A percentile compares a stretch with the other conserved stretches of the same genome.
These are phyloP conservation scores for Sceloporus tristichus DNA, from an alignment of 2,113 vertebrate genomes.

Conservation along the genomic window DNA sequence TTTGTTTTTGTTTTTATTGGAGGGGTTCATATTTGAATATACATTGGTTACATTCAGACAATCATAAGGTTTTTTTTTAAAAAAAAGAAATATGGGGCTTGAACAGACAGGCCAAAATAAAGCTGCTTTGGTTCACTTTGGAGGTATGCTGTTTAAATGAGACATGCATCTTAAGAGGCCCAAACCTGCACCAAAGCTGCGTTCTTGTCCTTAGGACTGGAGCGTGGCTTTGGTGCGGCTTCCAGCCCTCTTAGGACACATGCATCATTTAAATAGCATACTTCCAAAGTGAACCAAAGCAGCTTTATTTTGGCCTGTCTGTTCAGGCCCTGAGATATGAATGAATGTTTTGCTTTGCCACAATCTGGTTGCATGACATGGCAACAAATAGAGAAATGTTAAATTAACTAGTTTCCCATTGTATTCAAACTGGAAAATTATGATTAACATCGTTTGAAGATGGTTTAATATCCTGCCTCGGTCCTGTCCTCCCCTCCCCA, in stretches of 20 bases:
- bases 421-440: not conserved
- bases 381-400: not conserved
- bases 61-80: not conserved
- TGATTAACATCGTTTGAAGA: not conserved
- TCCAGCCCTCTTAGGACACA: no score
- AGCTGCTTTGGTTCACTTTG: no score
- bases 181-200: no score
- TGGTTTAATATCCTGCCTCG: not conserved
- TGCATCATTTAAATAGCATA: no score
- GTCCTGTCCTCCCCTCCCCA: not conserved
- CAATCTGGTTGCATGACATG: not conserved
- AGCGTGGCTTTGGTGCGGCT: no score
- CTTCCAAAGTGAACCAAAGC: no score
- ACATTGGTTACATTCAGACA: not conserved
- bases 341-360: not conserved
- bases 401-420: not conserved
- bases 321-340: not conserved
- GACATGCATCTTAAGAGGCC: no score
- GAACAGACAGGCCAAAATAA: no score
- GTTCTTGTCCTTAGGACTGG: no score
- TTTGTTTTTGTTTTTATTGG: not conserved
- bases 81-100: no score
- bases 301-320: not conserved
- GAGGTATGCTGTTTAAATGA: no score
- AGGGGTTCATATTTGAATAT: not conserved